phyloP scores from a whole-genome alignment of 2,113 vertebrate genomes.

The Brachypteracias leptosomus region DNA sequence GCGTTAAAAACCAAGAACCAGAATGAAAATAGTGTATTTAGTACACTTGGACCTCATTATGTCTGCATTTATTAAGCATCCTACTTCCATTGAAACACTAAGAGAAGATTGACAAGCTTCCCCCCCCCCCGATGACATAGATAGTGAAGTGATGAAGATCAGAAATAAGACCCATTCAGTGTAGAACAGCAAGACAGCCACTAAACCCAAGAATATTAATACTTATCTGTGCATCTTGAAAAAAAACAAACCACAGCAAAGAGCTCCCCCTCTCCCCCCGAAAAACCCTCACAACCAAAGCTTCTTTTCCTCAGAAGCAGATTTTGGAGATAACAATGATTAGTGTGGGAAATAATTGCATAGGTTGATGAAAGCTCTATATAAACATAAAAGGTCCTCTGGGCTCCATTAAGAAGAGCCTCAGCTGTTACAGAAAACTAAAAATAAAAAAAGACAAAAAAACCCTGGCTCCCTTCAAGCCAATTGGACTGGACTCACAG shows the following conservation, averaged over 20 bases:
- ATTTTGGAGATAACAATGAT: not conserved
- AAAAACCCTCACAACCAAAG: not conserved
- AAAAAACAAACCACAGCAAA: not conserved
- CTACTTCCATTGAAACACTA: not conserved
- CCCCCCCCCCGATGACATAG: too few relatives aligned
- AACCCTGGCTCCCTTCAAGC: not conserved
- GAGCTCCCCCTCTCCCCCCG: too few relatives aligned
- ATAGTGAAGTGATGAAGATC: not conserved
- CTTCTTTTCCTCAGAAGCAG: not conserved
- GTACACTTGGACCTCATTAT: not conserved
- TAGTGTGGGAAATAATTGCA: not conserved
- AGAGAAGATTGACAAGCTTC: not conserved
- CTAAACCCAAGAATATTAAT: not conserved
- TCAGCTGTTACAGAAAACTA: not conserved
- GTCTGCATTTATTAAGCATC: not conserved
- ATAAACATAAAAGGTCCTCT: not conserved
- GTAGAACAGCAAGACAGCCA: not conserved
- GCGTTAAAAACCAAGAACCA: not conserved
- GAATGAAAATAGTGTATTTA: not conserved
- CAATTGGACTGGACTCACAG: not conserved
- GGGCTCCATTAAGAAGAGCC: not conserved
- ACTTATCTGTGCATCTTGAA: not conserved
- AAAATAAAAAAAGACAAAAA: not conserved
- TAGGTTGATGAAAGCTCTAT: not conserved
- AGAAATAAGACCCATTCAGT: not conserved